These are phyloP conservation scores for Bovichtus diacanthus DNA, from an alignment of 2,797 vertebrate genomes.

Conservation along the genomic window DNA sequence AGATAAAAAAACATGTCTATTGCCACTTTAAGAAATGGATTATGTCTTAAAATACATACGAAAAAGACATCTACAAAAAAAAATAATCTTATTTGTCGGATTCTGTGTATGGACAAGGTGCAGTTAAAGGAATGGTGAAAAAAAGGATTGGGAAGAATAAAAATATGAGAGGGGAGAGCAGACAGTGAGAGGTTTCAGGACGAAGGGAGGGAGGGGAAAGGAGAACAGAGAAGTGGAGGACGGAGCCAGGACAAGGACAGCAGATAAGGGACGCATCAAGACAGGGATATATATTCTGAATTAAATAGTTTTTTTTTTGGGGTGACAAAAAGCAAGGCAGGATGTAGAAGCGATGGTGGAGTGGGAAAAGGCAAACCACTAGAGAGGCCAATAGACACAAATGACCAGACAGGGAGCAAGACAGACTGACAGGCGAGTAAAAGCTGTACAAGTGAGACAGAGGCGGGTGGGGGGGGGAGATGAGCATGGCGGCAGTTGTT, in stretches of 20 bases:
- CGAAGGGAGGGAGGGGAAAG: conserved; percentile 15
- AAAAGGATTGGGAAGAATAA: background rate
- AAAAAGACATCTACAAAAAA: background rate
- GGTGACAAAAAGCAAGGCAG: conserved; percentile 27
- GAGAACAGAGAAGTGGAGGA: conserved; percentile 18
- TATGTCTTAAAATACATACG: background rate
- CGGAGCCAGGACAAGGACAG: conserved; percentile 45
- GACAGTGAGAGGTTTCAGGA: conserved; percentile 29
- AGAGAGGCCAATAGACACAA: conserved; percentile 57
- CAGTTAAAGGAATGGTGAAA: background rate
- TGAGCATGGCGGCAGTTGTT: conserved; percentile 39
- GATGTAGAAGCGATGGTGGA: conserved; percentile 1
- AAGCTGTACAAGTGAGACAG: conserved; percentile 63
- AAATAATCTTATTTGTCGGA: background rate
- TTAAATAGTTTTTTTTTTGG: conserved; percentile 43
- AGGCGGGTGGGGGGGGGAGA: conserved; percentile 35
- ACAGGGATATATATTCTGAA: conserved; percentile 44
- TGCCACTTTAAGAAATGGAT: background rate
- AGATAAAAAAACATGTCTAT: too few species aligned
- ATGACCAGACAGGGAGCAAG: conserved; percentile 51
- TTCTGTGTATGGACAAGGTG: background rate
- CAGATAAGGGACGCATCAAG: conserved; percentile 51
- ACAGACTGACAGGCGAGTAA: conserved; percentile 65
- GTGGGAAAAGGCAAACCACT: conserved; percentile 41
- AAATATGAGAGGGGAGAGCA: background rate